phyloP scores from a whole-genome alignment of 2,797 vertebrate genomes.

The Xenentodon cancila region DNA sequence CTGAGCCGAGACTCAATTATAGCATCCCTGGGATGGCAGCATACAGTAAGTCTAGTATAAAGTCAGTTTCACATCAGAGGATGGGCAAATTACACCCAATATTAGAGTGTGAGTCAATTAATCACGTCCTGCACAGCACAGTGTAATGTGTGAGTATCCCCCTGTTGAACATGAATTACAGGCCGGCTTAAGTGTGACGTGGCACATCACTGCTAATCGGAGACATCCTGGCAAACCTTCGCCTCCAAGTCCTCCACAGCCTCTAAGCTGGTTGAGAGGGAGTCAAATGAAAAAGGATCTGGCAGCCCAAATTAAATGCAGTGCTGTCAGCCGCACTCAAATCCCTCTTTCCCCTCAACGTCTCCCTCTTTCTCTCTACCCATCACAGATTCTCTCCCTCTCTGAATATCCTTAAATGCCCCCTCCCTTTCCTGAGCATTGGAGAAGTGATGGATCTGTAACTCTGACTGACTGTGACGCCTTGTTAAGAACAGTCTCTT shows the following conservation, averaged over 20 bases:
- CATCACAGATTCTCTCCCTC: conserved; percentile 73
- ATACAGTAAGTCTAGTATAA: conserved; percentile 79
- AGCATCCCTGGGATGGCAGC: conserved; percentile 70
- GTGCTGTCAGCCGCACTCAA: conserved; percentile 78
- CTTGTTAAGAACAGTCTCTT: conserved; percentile 85
- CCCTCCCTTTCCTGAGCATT: conserved; percentile 48
- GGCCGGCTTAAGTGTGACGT: conserved; percentile 79
- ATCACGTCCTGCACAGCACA: conserved; percentile 78
- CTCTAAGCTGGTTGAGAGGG: conserved; percentile 80
- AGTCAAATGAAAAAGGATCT: conserved; percentile 83
- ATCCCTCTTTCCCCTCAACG: conserved; percentile 66
- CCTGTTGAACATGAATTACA: conserved; percentile 85
- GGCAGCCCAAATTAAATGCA: conserved; percentile 84
- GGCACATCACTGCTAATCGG: conserved; percentile 80
- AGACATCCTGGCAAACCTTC: conserved; percentile 79
- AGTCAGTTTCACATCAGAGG: conserved; percentile 83
- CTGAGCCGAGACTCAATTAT: conserved; percentile 65
- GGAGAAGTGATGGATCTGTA: conserved; percentile 84
- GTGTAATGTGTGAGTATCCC: conserved; percentile 84
- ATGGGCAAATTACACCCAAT: conserved; percentile 82
- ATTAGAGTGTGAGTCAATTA: conserved; percentile 84
- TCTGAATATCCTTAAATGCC: conserved; percentile 79
- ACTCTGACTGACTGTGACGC: conserved; percentile 83
- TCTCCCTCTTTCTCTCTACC: conserved; percentile 72
- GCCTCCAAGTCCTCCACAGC: conserved; percentile 73